Percentiles rank a stretch among this genome's conserved stretches.
These are phyloP conservation scores for Lethenteron reissneri DNA, from an alignment of 2,113 vertebrate genomes.

Conservation along the genomic window DNA sequence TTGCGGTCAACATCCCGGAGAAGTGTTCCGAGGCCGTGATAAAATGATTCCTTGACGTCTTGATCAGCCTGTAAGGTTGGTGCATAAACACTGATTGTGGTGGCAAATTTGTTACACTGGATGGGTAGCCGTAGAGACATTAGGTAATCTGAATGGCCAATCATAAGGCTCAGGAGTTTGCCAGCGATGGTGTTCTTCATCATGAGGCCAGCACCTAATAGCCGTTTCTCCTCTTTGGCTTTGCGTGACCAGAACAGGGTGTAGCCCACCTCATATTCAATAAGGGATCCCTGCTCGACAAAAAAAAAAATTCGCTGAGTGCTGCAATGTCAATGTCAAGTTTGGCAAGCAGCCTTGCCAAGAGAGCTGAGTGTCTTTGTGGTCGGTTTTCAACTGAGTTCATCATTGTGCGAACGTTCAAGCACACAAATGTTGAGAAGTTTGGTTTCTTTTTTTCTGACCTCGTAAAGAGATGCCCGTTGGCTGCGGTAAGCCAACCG, in stretches of 20 bases:
- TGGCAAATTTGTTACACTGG: neutral
- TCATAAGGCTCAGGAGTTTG: neutral
- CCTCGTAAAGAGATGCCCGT: neutral
- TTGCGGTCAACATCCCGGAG: neutral
- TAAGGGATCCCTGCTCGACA: neutral
- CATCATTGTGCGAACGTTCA: neutral
- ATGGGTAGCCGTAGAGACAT: neutral
- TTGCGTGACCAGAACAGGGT: neutral
- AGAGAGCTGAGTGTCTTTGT: neutral
- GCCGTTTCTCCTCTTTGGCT: neutral
- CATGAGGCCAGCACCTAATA: neutral
- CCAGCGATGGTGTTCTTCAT: neutral
- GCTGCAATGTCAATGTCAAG: constrained; percentile 1
- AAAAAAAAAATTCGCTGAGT: neutral
- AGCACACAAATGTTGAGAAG: neutral
- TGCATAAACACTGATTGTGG: neutral
- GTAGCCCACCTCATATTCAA: neutral
- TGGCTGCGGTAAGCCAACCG: neutral
- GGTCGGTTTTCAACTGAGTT: neutral
- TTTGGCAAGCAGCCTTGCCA: neutral
- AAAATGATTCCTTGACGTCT: neutral
- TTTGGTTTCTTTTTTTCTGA: neutral
- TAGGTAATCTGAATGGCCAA: neutral
- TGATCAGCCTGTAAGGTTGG: neutral
- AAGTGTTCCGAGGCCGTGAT: neutral